Evolutionary conservation across 2,797 vertebrate genomes (phyloP).

Genomic region (Galagoides demidoff): DNA sequence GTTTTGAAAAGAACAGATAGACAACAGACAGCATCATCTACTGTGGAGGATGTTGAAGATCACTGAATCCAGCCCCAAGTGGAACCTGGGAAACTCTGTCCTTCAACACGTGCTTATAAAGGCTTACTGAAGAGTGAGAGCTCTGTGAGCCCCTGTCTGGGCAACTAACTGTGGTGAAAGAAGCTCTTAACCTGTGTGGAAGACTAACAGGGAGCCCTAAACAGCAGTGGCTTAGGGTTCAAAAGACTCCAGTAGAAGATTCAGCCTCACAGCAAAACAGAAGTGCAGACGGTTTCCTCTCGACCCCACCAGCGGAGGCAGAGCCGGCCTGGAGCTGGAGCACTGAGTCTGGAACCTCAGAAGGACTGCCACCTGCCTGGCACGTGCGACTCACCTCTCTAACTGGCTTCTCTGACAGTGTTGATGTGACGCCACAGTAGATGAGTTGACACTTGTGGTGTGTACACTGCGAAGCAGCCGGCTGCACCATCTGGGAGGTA

Average conservation of each 20-base stretch:
- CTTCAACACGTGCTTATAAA: slow-evolving; percentile 31
- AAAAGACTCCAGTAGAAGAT: slow-evolving; percentile 63
- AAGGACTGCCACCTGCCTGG: neutral
- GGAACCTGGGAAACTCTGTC: slow-evolving; percentile 40
- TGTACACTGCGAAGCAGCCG: neutral
- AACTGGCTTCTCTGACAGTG: neutral
- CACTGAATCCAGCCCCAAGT: neutral
- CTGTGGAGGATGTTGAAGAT: neutral
- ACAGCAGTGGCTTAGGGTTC: slow-evolving; percentile 57
- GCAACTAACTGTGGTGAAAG: slow-evolving; percentile 53
- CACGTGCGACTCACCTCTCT: neutral
- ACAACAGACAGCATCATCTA: neutral
- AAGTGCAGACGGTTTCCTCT: slow-evolving; percentile 16
- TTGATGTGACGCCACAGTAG: neutral
- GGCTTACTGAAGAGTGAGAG: neutral
- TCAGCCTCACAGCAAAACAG: slow-evolving; percentile 47
- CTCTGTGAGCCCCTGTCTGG: slow-evolving; percentile 52
- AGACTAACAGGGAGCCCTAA: slow-evolving; percentile 59
- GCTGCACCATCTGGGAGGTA: neutral
- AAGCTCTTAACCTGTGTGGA: slow-evolving; percentile 61
- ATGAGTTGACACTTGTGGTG: neutral
- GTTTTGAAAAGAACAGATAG: neutral
- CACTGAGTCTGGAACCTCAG: neutral
- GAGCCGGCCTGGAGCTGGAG: neutral
- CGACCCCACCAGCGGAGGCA: neutral